A percentile compares a stretch with the other conserved stretches of the same genome.
phyloP scores from a whole-genome alignment of 2,888 invertebrate genomes.

The Oxycera nigricornis region DNA sequence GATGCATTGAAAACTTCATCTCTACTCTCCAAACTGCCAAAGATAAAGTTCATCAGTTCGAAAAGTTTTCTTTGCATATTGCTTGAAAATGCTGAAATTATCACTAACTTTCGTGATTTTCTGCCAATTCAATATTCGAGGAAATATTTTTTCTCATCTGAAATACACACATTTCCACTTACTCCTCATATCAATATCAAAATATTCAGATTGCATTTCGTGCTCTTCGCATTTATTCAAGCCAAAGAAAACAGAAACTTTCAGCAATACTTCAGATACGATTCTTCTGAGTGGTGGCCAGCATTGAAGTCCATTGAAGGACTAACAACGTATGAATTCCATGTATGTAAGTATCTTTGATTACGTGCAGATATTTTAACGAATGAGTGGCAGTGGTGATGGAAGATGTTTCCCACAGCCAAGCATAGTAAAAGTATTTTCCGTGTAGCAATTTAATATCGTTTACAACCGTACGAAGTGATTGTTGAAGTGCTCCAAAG shows the following conservation, averaged over 20 bases:
- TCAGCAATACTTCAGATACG: neutral
- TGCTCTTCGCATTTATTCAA: neutral
- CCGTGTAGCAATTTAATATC: neutral
- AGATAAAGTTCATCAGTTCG: too few species aligned
- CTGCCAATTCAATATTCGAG: neutral
- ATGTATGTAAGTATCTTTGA: neutral
- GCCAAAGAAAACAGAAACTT: neutral
- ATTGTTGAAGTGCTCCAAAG: conserved; percentile 8
- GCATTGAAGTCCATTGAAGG: neutral
- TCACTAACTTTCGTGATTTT: neutral
- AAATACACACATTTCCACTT: neutral
- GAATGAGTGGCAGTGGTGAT: too few species aligned
- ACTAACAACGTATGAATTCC: neutral
- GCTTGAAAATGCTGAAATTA: neutral
- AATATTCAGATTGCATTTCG: conserved; percentile 7
- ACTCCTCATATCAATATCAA: neutral
- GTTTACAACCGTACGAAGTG: neutral
- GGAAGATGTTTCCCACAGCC: too few species aligned
- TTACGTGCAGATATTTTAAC: too few species aligned
- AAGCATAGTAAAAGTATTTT: neutral
- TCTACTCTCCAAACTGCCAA: too few species aligned
- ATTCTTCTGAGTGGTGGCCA: neutral
- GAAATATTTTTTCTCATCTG: neutral
- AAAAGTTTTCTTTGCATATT: neutral
- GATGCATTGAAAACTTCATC: too few species aligned